These are phyloP conservation scores for Labeo catla DNA, from an alignment of 2,113 vertebrate genomes.

Conservation along the genomic window DNA sequence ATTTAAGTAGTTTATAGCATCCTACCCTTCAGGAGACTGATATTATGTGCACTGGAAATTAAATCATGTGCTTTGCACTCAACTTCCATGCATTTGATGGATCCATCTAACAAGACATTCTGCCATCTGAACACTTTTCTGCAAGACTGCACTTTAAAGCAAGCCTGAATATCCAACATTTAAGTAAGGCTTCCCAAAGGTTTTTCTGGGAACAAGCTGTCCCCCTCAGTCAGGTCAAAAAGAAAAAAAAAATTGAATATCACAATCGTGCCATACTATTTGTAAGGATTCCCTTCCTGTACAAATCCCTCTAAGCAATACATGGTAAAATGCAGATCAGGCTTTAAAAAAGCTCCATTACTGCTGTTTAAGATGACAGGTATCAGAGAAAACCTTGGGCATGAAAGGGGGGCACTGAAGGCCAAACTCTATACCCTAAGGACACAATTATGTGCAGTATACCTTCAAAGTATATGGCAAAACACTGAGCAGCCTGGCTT, in stretches of 20 bases:
- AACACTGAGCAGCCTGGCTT: neutral
- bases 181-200: neutral
- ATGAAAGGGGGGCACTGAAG: constrained; percentile 17
- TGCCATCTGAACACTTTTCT: neutral
- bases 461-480: constrained; percentile 43
- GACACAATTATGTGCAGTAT: constrained; percentile 47
- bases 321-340: constrained; percentile 14
- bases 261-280: neutral
- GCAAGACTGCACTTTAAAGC: neutral
- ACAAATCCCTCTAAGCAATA: neutral
- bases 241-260: neutral
- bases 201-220: neutral
- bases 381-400: constrained; percentile 14
- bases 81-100: neutral
- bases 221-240: neutral
- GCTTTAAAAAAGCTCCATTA: neutral
- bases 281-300: neutral
- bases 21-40: neutral
- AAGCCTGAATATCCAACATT: neutral
- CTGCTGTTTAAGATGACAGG: constrained; percentile 10
- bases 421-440: constrained; percentile 24
- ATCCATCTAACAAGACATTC: neutral
- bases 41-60: neutral
- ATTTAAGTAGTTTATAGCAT: neutral
- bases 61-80: neutral